A percentile compares a stretch with the other conserved stretches of the same genome.
Evolutionary conservation across 1,140 invertebrate genomes (phyloP).

Genomic region (Microplitis demolitor): DNA sequence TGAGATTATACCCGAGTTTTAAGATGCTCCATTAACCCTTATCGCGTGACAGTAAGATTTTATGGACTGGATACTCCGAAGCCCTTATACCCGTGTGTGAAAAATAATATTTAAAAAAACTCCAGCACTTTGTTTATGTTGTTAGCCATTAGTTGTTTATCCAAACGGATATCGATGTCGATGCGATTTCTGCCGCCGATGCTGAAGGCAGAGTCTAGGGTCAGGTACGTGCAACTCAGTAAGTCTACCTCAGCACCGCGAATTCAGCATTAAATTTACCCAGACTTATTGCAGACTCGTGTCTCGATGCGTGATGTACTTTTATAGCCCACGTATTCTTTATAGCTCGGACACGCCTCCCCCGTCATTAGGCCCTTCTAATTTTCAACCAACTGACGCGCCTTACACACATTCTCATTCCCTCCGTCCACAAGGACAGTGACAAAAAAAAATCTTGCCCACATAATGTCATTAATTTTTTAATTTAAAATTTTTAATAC

Average conservation of each 20-base stretch:
- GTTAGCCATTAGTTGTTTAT: too few relatives aligned
- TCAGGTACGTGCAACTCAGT: slow-evolving; percentile 21
- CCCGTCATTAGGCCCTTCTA: slow-evolving; percentile 45
- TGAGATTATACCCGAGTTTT: background rate
- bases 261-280: too few relatives aligned
- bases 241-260: background rate
- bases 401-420: slow-evolving; percentile 4
- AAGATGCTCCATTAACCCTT: slow-evolving; percentile 23
- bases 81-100: background rate
- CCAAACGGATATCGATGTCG: background rate
- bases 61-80: slow-evolving; percentile 11
- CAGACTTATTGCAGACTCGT: background rate
- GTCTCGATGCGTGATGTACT: slow-evolving; percentile 33
- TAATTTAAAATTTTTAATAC: too few relatives aligned
- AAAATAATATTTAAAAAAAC: too few relatives aligned
- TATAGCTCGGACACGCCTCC: slow-evolving; percentile 44
- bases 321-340: slow-evolving; percentile 47
- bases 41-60: slow-evolving; percentile 28
- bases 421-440: slow-evolving; percentile 3
- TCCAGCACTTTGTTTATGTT: too few relatives aligned
- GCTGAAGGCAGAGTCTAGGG: background rate
- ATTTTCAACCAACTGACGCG: slow-evolving; percentile 42
- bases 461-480: too few relatives aligned
- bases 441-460: slow-evolving; percentile 8
- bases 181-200: too few relatives aligned